These are phyloP conservation scores for Elgaria multicarinata DNA, from an alignment of 2,113 vertebrate species.

Conservation along the genomic window DNA sequence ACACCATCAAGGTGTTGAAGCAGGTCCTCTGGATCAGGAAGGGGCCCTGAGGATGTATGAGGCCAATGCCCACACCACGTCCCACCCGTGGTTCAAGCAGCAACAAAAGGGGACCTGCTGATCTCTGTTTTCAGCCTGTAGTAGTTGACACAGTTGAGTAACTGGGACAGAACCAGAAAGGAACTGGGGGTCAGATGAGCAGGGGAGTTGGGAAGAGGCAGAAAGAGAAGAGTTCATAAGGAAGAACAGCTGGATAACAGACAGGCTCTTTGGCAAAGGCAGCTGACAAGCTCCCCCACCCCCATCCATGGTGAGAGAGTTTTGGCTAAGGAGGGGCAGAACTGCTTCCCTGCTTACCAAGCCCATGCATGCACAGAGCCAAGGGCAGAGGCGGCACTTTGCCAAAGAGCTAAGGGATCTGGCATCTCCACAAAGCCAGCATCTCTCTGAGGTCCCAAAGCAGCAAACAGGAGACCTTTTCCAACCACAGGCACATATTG, in stretches of 20 bases:
- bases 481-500: rapidly evolving
- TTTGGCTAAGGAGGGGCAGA: background rate
- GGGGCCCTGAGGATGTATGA: too few relatives aligned
- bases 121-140: too few relatives aligned
- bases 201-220: background rate
- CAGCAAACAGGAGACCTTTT: background rate
- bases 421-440: rapidly evolving
- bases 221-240: background rate
- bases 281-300: background rate
- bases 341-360: background rate
- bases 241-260: background rate
- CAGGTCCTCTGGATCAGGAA: too few relatives aligned
- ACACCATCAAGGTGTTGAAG: too few relatives aligned
- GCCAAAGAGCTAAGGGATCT: background rate
- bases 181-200: background rate
- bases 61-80: too few relatives aligned
- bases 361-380: conserved; percentile 12
- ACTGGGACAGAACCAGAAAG: background rate
- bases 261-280: background rate
- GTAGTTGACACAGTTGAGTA: background rate
- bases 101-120: background rate
- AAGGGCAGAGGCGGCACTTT: background rate
- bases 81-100: background rate
- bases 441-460: background rate
- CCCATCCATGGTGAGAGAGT: background rate